Evolutionary conservation across 2,888 invertebrate genomes (phyloP).

Genomic region (Drosophila greeni): DNA sequence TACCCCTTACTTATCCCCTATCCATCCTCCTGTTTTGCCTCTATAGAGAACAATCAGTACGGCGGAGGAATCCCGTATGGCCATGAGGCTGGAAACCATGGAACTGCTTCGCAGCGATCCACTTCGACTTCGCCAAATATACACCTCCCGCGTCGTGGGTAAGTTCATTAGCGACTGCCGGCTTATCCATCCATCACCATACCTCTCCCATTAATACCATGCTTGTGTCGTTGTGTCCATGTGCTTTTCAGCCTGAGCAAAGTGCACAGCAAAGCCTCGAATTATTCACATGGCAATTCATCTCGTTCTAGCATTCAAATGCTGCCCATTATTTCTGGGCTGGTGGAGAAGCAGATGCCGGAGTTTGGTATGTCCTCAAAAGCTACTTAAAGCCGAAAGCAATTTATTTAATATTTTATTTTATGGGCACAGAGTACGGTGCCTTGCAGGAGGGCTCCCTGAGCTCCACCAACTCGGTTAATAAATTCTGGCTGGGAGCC

Average conservation of each 20-base stretch:
- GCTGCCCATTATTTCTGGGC: constrained; percentile 78
- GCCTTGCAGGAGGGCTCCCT: constrained; percentile 88
- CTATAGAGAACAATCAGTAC: constrained; percentile 70
- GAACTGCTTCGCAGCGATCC: constrained; percentile 67
- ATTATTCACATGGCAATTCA: constrained; percentile 78
- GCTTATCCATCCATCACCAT: constrained; percentile 25
- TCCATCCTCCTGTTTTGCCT: neutral
- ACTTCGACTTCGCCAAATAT: constrained; percentile 77
- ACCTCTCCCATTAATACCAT: constrained; percentile 40
- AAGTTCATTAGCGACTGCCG: constrained; percentile 45
- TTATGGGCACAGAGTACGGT: constrained; percentile 82
- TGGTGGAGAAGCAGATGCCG: constrained; percentile 78
- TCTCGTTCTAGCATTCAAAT: constrained; percentile 79
- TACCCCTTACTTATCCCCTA: constrained; percentile 2
- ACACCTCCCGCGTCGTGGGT: constrained; percentile 75
- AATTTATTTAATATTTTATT: neutral
- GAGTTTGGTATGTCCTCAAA: constrained; percentile 73
- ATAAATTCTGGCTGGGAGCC: constrained; percentile 76
- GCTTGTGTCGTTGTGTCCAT: constrained; percentile 47
- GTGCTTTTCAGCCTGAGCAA: constrained; percentile 57
- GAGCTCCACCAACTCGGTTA: constrained; percentile 80
- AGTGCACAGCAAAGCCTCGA: constrained; percentile 73
- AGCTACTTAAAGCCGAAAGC: neutral
- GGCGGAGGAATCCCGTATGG: constrained; percentile 61
- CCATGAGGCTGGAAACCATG: constrained; percentile 65